Evolutionary conservation across 2,797 vertebrate genomes (phyloP), one percentile per base, ranked within the genome.

Genomic region (Takifugu rubripes): DNA sequence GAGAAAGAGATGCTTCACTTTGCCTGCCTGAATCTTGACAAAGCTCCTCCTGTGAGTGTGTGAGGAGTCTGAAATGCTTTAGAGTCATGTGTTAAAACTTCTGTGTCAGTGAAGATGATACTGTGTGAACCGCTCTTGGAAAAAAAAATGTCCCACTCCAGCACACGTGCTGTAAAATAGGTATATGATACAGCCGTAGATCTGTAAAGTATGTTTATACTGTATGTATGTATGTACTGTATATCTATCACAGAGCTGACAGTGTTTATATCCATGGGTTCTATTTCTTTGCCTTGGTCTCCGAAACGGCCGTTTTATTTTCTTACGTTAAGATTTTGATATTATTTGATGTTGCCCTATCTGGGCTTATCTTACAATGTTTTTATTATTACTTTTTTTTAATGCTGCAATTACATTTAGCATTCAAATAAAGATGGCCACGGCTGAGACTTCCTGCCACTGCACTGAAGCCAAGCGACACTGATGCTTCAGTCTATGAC

Each of bases 161-260:
- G 65, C 79, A 81, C 66, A 77, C 71, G 74, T 82, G 68, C 77
- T 87, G 83, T 87, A 88, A 82, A 88, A 83, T 86, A 82, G 80
- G 78, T 87, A 81, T 87, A 46, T 70, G 83, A 84, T 79, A 74
- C 79, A 80, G 84, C 82, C 68, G 74, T 82, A 84, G 80, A 80
- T 83, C 74, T 92, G 90, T 92, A 91, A 86, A 90, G 81, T 88
- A 85, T 92, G 88, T 92, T 90, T 88, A 90, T 91, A 89, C 36
- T 90, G 88, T 92, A 89, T 89, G 88, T 91, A 89, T 92, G 87
- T 91, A 40, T 40, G 36, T 40, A 40, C 36, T 40, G 36, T 40
- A 88, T 86, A 89, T 90, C 82, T 85, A 87, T 87, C 84, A 90
- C 87, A 91, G 87, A 88, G 83, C 88, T 84, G 77, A 88, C 82